Base-by-base conservation (phyloP, 2,888 invertebrate genomes). In the Pristionchus entomophagus region DNA sequence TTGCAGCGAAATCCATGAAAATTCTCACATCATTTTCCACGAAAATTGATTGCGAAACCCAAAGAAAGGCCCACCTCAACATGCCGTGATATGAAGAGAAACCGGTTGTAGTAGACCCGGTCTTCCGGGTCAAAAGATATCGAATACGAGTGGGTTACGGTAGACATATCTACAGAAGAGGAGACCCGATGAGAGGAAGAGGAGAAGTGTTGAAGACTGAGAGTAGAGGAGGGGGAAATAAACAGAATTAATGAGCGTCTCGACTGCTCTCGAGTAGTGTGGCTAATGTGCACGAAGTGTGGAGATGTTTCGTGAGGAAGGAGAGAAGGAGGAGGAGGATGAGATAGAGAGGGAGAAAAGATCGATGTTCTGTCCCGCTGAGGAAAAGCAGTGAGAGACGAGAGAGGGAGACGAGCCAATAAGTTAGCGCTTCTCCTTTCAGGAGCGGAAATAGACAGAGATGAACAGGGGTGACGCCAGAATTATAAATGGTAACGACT, bases 301-400 rank as follows among this genome's bases (percentile, higher is more conserved):
- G 45, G 45, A 10, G 45, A 45, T 45, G 45, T 45, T 45, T 45
- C 45, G 45, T 14, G 45, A 14, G 8, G 26, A 59, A 26, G 56
- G 26, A 45, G 45, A 45, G 45, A 14, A 14, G 45, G 45, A 14
- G 45, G 45, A 14, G 45, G 14, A 45, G 6, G 45, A 45, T 45
- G 14, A 45, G 8, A 45, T 45, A 35, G 65, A 65, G 29, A 62
- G 19, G 65, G n/a, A n/a, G 65, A 29, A 32, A 65, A 35, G 65
- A 65, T 65, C 65, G 65, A 65, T 65, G 65, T 65, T 65, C 65
- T 32, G 65, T 35, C 32, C n/a, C n/a, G 35, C 29, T 29, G 32
- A 3, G 6, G 26, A 45, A 45, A 45, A 62, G 62, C 35, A 29
- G 8, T 19, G 65, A 65, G 65, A 26, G 12, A 45, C 45, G 45